Conservation (phyloP, 2,113 vertebrate genomes). For the Neogobius melanostomus region DNA sequence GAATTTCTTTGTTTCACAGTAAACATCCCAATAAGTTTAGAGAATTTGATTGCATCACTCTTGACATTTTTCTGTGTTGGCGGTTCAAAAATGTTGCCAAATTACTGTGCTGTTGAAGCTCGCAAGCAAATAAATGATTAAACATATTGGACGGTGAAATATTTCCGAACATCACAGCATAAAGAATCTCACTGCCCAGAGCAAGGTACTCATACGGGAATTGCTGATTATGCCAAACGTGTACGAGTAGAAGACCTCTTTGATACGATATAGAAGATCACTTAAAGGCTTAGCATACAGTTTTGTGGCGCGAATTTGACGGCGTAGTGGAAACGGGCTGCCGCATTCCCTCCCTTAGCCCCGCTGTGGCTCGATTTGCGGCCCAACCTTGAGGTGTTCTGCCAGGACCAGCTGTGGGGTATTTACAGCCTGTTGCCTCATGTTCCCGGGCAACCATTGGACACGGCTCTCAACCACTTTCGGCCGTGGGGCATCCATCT, state of each 20-base stretch:
- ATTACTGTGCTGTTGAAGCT: too few species aligned
- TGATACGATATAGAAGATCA: too few species aligned
- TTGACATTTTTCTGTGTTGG: neutral
- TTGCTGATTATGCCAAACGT: too few species aligned
- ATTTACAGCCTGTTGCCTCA: slow-evolving; percentile 78
- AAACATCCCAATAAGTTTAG: neutral
- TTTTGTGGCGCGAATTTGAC: too few species aligned
- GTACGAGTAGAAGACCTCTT: too few species aligned
- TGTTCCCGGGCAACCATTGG: slow-evolving; percentile 64
- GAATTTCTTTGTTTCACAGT: neutral
- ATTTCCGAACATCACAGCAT: too few species aligned
- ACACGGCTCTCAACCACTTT: slow-evolving; percentile 42
- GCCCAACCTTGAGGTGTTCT: slow-evolving; percentile 76
- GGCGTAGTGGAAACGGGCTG: neutral
- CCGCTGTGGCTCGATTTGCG: slow-evolving; percentile 57
- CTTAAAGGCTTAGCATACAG: too few species aligned
- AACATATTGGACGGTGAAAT: too few species aligned
- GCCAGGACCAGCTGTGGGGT: slow-evolving; percentile 77
- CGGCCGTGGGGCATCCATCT: slow-evolving; percentile 20
- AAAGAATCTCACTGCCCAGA: too few species aligned
- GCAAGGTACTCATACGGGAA: too few species aligned
- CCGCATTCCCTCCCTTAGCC: slow-evolving; percentile 53
- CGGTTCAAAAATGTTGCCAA: neutral
- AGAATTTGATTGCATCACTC: neutral
- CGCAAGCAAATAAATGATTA: too few species aligned